Evolutionary conservation across 2,888 invertebrate species (phyloP), one percentile per base, ranked within the genome.

Genomic region (Zeuzera pyrina): DNA sequence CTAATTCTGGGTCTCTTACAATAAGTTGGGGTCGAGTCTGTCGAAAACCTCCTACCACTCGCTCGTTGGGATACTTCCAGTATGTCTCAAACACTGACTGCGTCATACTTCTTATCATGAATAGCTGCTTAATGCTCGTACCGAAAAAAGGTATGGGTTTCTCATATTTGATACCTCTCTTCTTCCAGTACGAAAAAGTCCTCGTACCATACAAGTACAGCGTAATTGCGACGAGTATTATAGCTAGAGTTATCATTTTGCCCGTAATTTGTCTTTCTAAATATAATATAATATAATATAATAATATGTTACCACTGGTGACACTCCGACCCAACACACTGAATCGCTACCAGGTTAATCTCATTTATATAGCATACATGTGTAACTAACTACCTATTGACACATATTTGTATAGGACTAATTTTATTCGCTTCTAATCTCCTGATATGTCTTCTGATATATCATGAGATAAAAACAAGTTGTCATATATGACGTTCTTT

Each of bases 51-150:
- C 70, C 70, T 1, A 72, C 67, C 2, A 62, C 52, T 33, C 52
- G 60, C 31, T 70, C 70, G 0, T 59, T 41, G 0, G 70, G 67
- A 38, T 64, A 67, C 34, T 57, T 65, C 51, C 56, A 55, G 31
- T 69, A 69, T 21, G 42, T 37, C 7, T 67, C 61, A 1, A 34
- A 54, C 2, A 52, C 45, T n/a, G 54, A 27, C 27, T 69, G 48
- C 0, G 65, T 47, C 7, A 61, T 24, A 29, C 64, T 68, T 30
- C 52, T 59, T 31, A 34, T 41, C 16, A 50, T 19, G 2, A 60
- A 42, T 27, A 52, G 59, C 2, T 35, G 44, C 15, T 42, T 31
- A 1, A 40, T 7, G 25, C 59, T 60, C 6, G 44, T 65, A 1
- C 69, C 69, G 31, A 69, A 51, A 12, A 63, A 33, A 1, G 53